phyloP scores from a whole-genome alignment of 2,113 vertebrate genomes.

The Sminthopsis crassicaudata region DNA sequence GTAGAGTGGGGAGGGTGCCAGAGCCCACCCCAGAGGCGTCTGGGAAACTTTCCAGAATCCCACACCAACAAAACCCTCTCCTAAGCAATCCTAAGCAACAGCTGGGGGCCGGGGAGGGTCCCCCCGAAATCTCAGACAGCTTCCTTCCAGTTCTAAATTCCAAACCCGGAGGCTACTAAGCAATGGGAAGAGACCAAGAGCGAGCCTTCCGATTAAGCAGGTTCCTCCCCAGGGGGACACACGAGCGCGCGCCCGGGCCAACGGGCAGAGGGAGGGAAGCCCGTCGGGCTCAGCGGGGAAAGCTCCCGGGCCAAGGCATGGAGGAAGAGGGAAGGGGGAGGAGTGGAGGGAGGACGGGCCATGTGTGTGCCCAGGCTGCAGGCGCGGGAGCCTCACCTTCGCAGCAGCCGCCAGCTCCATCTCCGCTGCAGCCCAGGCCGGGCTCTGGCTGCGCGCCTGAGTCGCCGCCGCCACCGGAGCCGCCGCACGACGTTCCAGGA shows the following conservation, averaged over 20 bases:
- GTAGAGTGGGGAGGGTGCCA: no score
- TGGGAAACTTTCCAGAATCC: background rate
- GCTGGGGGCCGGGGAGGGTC: background rate
- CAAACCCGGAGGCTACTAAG: accelerated
- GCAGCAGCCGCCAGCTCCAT: constrained; percentile 47
- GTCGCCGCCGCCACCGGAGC: no score
- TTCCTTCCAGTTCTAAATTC: background rate
- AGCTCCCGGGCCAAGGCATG: background rate
- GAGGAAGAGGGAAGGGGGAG: background rate
- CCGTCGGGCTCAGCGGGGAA: background rate
- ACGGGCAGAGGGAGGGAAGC: background rate
- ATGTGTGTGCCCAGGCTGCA: background rate
- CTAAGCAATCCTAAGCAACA: background rate
- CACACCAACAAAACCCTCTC: background rate
- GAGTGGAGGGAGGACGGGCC: background rate
- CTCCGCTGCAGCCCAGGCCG: background rate
- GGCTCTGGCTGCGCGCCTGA: background rate
- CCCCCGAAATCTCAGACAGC: background rate
- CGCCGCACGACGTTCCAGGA: background rate
- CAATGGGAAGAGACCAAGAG: no score
- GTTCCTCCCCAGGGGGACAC: background rate
- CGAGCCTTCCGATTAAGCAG: no score
- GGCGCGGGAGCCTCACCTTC: constrained; percentile 23
- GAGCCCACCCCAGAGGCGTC: no score
- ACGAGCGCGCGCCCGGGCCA: background rate